Evolutionary conservation across 2,888 invertebrate genomes (phyloP).

Genomic region (Drosophila rellima): DNA sequence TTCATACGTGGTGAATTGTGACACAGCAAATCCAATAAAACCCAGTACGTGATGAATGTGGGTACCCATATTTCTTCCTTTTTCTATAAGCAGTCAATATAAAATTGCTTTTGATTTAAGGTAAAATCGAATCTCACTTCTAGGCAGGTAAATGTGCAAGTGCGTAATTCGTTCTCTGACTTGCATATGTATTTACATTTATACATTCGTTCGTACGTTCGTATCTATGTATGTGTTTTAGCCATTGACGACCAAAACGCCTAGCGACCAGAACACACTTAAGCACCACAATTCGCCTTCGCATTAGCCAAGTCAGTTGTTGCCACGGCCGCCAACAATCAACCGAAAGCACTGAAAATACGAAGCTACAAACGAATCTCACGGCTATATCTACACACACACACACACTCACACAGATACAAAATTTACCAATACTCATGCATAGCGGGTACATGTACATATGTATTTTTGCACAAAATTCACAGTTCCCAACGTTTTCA

Average conservation of each 20-base stretch:
- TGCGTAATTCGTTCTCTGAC: slow-evolving; percentile 52
- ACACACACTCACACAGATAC: slow-evolving; percentile 45
- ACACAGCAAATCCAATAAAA: slow-evolving; percentile 50
- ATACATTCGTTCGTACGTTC: slow-evolving; percentile 16
- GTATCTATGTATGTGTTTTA: slow-evolving; percentile 36
- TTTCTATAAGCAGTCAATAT: slow-evolving; percentile 6
- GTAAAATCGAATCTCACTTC: slow-evolving; percentile 8
- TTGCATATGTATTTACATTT: slow-evolving; percentile 20
- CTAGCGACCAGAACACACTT: slow-evolving; percentile 69
- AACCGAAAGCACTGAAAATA: slow-evolving; percentile 71
- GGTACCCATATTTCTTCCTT: slow-evolving; percentile 13
- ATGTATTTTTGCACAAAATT: slow-evolving; percentile 78
- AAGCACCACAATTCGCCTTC: slow-evolving; percentile 64
- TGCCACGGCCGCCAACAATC: slow-evolving; percentile 78
- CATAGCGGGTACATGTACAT: slow-evolving; percentile 47
- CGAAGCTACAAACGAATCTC: slow-evolving; percentile 78
- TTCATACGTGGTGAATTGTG: slow-evolving; percentile 38
- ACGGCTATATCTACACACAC: slow-evolving; percentile 41
- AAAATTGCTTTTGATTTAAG: slow-evolving; percentile 15
- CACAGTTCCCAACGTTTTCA: slow-evolving; percentile 69
- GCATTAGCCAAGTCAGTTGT: slow-evolving; percentile 69
- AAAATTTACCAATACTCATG: slow-evolving; percentile 58
- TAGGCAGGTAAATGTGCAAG: slow-evolving; percentile 32
- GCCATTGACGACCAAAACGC: slow-evolving; percentile 61
- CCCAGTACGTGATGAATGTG: slow-evolving; percentile 21